Conservation (phyloP, 1,140 invertebrate genomes). For the Drosophila repletoides region DNA sequence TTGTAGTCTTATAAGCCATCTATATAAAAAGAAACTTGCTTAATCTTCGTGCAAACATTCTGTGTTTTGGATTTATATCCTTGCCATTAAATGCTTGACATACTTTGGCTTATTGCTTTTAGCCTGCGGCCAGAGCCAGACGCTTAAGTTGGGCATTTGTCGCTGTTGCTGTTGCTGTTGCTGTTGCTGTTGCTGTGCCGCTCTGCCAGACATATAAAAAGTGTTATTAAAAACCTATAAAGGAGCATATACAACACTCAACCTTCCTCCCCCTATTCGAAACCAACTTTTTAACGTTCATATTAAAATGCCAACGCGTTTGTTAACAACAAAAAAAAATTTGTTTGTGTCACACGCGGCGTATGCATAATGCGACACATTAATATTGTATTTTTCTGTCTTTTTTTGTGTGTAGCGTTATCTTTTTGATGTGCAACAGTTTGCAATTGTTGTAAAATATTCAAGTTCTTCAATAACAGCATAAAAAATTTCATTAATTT, state of each 20-base stretch:
- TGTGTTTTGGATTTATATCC: slow-evolving; percentile 21
- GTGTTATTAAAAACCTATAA: slow-evolving; percentile 75
- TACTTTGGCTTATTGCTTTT: slow-evolving; percentile 41
- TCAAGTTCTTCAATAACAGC: slow-evolving; percentile 43
- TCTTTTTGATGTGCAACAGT: slow-evolving; percentile 71
- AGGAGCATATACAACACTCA: slow-evolving; percentile 38
- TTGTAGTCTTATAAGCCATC: no score
- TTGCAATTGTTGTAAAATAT: slow-evolving; percentile 51
- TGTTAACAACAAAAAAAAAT: slow-evolving; percentile 9
- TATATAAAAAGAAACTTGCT: slow-evolving; percentile 17
- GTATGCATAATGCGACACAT: slow-evolving; percentile 60
- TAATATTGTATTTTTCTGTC: slow-evolving; percentile 49
- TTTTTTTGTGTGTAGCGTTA: slow-evolving; percentile 1
- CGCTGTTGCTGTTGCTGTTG: no score
- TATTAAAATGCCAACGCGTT: slow-evolving; percentile 64
- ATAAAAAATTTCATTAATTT: slow-evolving; percentile 67
- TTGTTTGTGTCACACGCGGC: slow-evolving; percentile 34
- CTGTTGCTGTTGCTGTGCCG: no score
- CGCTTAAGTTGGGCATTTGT: slow-evolving; percentile 29
- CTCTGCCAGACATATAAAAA: slow-evolving; percentile 50
- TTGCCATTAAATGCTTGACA: slow-evolving; percentile 59
- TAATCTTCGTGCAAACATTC: slow-evolving; percentile 40
- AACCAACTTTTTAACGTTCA: slow-evolving; percentile 45
- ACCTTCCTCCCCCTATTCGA: neutral
- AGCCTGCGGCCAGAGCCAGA: neutral